Evolutionary conservation across 2,797 vertebrate species (phyloP).

Genomic region (Cossypha heuglini): DNA sequence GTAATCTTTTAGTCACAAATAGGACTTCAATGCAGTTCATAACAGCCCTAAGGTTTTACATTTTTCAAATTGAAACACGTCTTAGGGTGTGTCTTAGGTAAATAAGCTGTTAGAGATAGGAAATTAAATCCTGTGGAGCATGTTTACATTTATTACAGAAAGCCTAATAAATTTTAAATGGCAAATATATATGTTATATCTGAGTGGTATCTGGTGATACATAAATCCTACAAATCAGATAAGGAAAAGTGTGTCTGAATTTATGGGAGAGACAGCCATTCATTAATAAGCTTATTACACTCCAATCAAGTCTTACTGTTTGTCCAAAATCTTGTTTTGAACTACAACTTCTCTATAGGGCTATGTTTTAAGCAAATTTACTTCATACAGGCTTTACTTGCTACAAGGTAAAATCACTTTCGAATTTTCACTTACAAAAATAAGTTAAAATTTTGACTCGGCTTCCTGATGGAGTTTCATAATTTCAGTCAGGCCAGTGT

Average conservation of each 20-base stretch:
- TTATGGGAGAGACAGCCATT: background rate
- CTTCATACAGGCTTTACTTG: background rate
- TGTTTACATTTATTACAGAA: background rate
- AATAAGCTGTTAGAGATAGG: background rate
- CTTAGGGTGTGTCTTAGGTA: background rate
- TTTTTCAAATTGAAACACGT: background rate
- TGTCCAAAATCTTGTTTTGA: background rate
- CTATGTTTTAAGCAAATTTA: background rate
- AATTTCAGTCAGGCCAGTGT: background rate
- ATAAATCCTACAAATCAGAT: accelerated
- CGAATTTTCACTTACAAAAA: background rate
- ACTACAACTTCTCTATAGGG: background rate
- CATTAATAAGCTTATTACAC: background rate
- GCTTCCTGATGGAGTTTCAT: background rate
- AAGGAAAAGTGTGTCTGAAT: background rate
- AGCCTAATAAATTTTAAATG: background rate
- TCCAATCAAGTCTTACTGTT: background rate
- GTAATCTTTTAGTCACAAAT: background rate
- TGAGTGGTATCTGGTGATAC: background rate
- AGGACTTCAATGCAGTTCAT: background rate
- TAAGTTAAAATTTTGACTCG: background rate
- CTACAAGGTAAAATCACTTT: background rate
- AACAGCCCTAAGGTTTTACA: background rate
- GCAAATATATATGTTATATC: background rate
- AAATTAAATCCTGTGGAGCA: background rate